Evolutionary conservation across 2,888 invertebrate species (phyloP), one percentile per base, ranked within the genome.

Genomic region (Sinelater perroti): DNA sequence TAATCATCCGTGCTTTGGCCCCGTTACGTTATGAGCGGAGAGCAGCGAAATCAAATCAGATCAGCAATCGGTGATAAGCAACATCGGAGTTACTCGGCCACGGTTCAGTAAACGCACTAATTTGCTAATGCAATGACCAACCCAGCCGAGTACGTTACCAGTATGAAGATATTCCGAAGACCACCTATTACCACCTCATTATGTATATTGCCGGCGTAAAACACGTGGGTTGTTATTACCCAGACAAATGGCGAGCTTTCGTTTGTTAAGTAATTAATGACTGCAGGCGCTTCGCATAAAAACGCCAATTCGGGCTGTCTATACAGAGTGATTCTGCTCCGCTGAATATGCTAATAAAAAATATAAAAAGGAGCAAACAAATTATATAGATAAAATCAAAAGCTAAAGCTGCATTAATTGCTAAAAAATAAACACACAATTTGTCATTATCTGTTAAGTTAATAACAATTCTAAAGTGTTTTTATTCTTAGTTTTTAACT

Each of bases 91-190:
- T 42, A 57, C 57, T 57, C 40, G 52, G 52, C 17, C 47, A 46
- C 51, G 57, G 51, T 57, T 33, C 52, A 57, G 52, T 49, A 45
- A 45, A 44, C 52, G 40, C 42, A 17, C 38, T 57, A 57, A 57
- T 57, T 57, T 45, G 42, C 56, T 50, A 50, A 53, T 52, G 38
- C 57, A 52, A 52, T 38, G 51, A 51, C 50, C 44, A 45, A 21
- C 40, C 33, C 44, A n/a, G n/a, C n/a, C n/a, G n/a, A 42, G 52
- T 33, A 20, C 45, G 18, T 45, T 6, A n/a, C 30, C 20, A 16
- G 20, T 31, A 30, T 30, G 31, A 17, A 30, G 45, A 16, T 45
- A 45, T 44, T 28, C 16, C 16, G 10, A 18, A 45, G 26, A 30
- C 45, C 45, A 26, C 17, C 45, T 35, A 21, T 47, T 33, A 31